Percentiles rank a stretch among this genome's conserved stretches.
Evolutionary conservation across 2,113 vertebrate genomes (phyloP).

Genomic region (Sorex fumeus): DNA sequence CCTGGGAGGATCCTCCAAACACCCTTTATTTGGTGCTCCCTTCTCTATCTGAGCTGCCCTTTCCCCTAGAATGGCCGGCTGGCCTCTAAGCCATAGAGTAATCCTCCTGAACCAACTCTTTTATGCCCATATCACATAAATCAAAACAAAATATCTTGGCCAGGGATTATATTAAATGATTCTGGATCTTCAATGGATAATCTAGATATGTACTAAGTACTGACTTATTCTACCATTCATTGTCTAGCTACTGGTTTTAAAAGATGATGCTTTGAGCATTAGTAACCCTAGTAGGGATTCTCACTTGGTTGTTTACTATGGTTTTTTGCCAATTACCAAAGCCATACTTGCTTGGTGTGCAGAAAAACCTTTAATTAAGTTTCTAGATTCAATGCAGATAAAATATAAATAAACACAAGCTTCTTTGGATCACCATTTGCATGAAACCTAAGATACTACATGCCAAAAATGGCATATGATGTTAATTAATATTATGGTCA

Average conservation of each 20-base stretch:
- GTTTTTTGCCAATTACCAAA: conserved; percentile 43
- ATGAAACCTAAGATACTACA: no score
- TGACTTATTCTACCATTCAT: not conserved
- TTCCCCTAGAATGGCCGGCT: no score
- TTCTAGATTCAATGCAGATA: not conserved
- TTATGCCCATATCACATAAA: not conserved
- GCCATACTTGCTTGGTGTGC: not conserved
- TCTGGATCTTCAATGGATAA: not conserved
- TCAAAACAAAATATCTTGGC: not conserved
- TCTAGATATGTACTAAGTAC: not conserved
- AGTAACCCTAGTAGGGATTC: not conserved
- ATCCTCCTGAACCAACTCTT: not conserved
- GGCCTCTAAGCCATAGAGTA: no score
- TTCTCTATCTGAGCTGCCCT: no score
- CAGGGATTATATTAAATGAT: not conserved
- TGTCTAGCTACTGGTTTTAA: not conserved
- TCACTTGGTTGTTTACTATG: not conserved
- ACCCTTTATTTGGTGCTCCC: no score
- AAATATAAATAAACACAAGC: not conserved
- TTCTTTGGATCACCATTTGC: not conserved
- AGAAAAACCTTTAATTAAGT: conserved; percentile 30
- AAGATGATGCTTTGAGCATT: not conserved
- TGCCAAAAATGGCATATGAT: no score
- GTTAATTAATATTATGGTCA: no score
- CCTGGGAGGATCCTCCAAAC: no score